These are phyloP conservation scores for Drosophila persimilis DNA, from an alignment of 1,140 invertebrate species.

Conservation along the genomic window DNA sequence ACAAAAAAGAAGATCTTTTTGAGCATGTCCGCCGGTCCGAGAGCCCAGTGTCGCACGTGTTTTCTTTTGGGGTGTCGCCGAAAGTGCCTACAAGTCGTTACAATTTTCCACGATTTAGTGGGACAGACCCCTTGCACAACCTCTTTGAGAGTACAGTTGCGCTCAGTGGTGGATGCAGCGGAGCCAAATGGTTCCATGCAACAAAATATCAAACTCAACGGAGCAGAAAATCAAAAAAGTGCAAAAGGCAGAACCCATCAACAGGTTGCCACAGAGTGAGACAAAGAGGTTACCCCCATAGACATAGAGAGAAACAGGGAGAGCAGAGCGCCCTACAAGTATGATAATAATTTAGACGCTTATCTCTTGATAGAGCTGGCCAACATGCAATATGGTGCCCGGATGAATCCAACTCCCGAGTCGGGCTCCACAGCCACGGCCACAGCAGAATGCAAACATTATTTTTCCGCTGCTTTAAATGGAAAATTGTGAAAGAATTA, in stretches of 20 bases:
- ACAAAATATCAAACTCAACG: slow-evolving; percentile 51
- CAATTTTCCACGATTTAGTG: slow-evolving; percentile 50
- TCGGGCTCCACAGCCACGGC: slow-evolving; percentile 3
- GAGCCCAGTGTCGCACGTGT: slow-evolving; percentile 47
- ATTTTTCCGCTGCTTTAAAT: slow-evolving; percentile 58
- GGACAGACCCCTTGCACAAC: slow-evolving; percentile 1
- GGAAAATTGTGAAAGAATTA: slow-evolving; percentile 68
- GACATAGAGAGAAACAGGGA: slow-evolving; percentile 1
- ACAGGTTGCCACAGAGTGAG: slow-evolving; percentile 45
- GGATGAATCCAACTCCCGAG: slow-evolving; percentile 20
- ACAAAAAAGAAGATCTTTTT: slow-evolving; percentile 27
- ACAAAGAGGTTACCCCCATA: slow-evolving; percentile 15
- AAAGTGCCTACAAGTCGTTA: slow-evolving; percentile 47
- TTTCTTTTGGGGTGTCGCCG: slow-evolving; percentile 31
- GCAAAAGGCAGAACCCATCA: slow-evolving; percentile 50
- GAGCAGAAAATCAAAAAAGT: slow-evolving; percentile 78
- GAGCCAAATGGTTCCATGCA: slow-evolving; percentile 42
- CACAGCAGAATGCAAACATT: slow-evolving; percentile 40
- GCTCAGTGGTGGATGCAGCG: slow-evolving; percentile 21
- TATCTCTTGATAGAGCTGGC: slow-evolving; percentile 46
- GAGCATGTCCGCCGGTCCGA: slow-evolving; percentile 26
- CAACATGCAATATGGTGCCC: slow-evolving; percentile 68
- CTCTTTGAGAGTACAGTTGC: slow-evolving; percentile 49
- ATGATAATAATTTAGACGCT: slow-evolving; percentile 79
- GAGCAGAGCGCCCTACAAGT: slow-evolving; percentile 37